phyloP scores from a whole-genome alignment of 2,113 vertebrate genomes.

The Oreochromis niloticus region DNA sequence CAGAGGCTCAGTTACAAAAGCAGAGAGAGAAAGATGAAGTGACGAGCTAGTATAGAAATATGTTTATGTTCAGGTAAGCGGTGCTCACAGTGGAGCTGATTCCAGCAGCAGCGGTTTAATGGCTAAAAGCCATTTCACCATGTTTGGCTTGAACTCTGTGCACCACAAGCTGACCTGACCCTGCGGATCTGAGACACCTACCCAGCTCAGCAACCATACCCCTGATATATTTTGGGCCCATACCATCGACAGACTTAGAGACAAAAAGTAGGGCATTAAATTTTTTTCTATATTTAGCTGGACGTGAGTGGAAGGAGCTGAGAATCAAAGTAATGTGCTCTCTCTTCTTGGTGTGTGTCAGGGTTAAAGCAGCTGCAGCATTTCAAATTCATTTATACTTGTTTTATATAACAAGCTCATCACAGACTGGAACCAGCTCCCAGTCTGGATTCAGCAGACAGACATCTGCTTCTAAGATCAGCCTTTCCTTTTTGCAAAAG shows the following conservation, averaged over 20 bases:
- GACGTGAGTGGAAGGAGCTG: not conserved
- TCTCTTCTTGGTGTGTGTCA: not conserved
- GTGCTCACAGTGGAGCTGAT: not conserved
- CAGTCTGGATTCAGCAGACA: not conserved
- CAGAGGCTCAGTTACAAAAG: rapidly evolving
- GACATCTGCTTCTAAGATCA: not conserved
- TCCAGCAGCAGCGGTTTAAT: not conserved
- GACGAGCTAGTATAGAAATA: not conserved
- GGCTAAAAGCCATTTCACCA: not conserved
- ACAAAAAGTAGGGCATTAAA: not conserved
- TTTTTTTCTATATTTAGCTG: not conserved
- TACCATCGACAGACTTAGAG: not conserved
- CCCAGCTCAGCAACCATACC: not conserved
- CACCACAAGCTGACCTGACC: not conserved
- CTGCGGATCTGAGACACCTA: not conserved
- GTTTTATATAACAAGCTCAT: not conserved
- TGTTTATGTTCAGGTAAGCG: not conserved
- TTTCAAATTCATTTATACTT: not conserved
- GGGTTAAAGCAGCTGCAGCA: not conserved
- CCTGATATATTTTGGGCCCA: not conserved
- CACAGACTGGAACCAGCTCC: not conserved
- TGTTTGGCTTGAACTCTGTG: not conserved
- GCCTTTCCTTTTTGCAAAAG: no score
- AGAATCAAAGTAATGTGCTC: not conserved
- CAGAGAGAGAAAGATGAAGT: not conserved